Conservation (phyloP, 2,888 invertebrate genomes). For the Prostheceraeus crozeri region DNA sequence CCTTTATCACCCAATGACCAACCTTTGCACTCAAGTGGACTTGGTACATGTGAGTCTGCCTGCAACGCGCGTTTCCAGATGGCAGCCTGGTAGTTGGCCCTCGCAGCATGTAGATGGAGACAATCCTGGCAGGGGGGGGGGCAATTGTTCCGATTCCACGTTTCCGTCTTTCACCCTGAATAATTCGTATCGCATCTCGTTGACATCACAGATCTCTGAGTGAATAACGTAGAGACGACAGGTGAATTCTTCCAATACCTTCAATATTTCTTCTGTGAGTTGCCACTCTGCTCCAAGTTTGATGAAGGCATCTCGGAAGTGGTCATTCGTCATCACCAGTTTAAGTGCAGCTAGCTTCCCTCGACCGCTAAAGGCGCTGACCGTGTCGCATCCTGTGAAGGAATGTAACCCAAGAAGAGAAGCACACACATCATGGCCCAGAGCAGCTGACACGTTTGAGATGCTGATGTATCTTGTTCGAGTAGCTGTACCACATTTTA, state of each 20-base stretch:
- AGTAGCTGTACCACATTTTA: slow-evolving; percentile 38
- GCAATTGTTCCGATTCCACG: no score
- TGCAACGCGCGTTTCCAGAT: slow-evolving; percentile 38
- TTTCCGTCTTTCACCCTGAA: no score
- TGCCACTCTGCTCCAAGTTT: slow-evolving; percentile 15
- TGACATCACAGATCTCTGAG: no score
- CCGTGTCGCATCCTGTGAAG: slow-evolving; percentile 10
- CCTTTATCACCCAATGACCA: slow-evolving; percentile 31
- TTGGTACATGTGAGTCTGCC: slow-evolving; percentile 33
- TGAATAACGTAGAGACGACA: slow-evolving; percentile 10
- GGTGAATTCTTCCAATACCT: neutral
- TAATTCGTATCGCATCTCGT: no score
- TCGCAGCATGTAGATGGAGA: slow-evolving; percentile 21
- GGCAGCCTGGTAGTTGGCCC: slow-evolving; percentile 40
- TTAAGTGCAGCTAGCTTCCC: slow-evolving; percentile 13
- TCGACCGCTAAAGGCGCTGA: slow-evolving; percentile 18
- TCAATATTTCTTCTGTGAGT: slow-evolving; percentile 6
- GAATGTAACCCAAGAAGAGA: slow-evolving; percentile 27
- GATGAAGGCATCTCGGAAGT: slow-evolving; percentile 26
- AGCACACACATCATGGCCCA: slow-evolving; percentile 37
- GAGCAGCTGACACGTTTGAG: slow-evolving; percentile 30
- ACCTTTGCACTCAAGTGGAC: slow-evolving; percentile 32
- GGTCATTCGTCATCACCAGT: slow-evolving; percentile 18
- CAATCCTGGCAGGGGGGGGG: no score
- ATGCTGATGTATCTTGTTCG: slow-evolving; percentile 35